phyloP scores from a whole-genome alignment of 1,140 invertebrate species.

The Ceratina calcarata region DNA sequence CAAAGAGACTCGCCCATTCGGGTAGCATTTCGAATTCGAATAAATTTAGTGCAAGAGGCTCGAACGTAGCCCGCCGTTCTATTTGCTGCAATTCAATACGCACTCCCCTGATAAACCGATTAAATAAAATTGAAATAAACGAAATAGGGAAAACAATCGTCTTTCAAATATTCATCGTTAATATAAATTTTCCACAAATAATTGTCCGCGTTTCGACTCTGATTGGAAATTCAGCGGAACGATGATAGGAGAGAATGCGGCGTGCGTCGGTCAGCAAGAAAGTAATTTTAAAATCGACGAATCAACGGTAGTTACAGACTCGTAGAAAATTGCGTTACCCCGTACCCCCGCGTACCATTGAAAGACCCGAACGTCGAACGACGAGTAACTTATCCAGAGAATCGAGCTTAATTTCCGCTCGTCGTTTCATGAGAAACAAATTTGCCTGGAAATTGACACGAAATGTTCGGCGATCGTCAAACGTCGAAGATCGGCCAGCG shows the following conservation, averaged over 20 bases:
- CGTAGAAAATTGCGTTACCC: slow-evolving; percentile 35
- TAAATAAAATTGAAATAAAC: no score
- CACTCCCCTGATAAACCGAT: no score
- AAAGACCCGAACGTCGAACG: no score
- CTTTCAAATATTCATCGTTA: no score
- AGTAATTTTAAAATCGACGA: slow-evolving; percentile 47
- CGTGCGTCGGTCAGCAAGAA: slow-evolving; percentile 25
- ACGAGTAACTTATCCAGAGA: neutral
- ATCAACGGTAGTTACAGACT: slow-evolving; percentile 34
- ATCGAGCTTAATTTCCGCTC: slow-evolving; percentile 38
- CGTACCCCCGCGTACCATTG: neutral
- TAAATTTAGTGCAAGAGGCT: neutral
- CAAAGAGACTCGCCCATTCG: neutral
- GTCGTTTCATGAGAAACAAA: neutral
- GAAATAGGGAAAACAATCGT: neutral
- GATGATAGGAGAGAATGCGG: neutral
- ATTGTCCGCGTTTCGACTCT: neutral
- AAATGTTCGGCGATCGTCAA: neutral
- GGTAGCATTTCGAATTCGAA: neutral
- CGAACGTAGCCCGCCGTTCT: neutral
- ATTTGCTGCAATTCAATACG: neutral
- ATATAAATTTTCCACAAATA: neutral
- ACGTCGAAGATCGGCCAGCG: neutral
- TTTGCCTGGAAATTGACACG: neutral
- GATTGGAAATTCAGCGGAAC: neutral